Base-by-base conservation (phyloP, 2,113 vertebrate species). In the Myrmecophaga tridactyla region DNA sequence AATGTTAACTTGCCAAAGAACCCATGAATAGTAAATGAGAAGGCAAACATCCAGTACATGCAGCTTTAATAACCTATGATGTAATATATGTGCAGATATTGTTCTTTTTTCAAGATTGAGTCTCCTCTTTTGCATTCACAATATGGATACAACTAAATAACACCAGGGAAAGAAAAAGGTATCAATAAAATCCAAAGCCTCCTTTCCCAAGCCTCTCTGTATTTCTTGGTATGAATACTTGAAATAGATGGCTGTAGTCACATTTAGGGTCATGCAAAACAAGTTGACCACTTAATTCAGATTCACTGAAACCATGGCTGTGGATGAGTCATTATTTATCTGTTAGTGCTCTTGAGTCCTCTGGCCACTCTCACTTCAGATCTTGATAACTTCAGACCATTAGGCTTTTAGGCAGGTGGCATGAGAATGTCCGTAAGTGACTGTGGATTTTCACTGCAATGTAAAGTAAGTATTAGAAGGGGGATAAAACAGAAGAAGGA, bases 1-100 rank as follows among this genome's bases (percentile, higher is more conserved):
- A 43, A 93, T 62, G 7, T 7, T 18, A 41, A 67, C 2, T 92
- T 90, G 58, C 70, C 86, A 46, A 91, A 77, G 48, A 89, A 86
- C 1, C 29, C 18, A 27, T 1, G 4, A 75, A 23, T 17, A 83
- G 29, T 76, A n/a, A 82, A 58, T 80, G n/a, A 76, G 48, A 86
- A 86, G 23, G 83, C 3, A 76, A 70, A 70, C 2, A 9, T 51
- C 36, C 21, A 81, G 41, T 2, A 43, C 85, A 85, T 6, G n/a
- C 2, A 0, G 20, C 84, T 62, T 60, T 81, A 94, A 34, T 88
- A 81, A 41, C 27, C 43, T 41, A 14, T 10, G 4, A 70, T 72
- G 20, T 29, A 73, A 60, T 23, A 20, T 8, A 77, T 48, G 15
- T 56, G 1, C 3, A 88, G 34, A 85, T 1, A 18, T 36, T 69